Evolutionary conservation across 2,888 invertebrate species (phyloP).

Genomic region (Rhodophaea formosa): DNA sequence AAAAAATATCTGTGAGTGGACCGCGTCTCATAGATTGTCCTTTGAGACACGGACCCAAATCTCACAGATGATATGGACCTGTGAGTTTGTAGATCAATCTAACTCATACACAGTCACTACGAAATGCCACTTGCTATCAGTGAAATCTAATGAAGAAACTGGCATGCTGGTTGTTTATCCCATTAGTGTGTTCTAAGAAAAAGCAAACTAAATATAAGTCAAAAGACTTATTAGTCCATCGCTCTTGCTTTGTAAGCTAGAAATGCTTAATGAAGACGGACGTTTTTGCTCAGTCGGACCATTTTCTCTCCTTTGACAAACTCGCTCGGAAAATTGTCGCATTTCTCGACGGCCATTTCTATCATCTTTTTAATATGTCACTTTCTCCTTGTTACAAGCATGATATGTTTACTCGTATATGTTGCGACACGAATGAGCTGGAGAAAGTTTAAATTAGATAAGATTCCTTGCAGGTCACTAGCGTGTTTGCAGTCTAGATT

Average conservation of each 20-base stretch:
- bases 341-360: not conserved
- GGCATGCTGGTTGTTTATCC: no score
- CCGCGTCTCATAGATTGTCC: no score
- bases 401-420: conserved; percentile 6
- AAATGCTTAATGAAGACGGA: not conserved
- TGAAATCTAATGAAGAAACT: no score
- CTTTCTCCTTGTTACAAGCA: conserved; percentile 1
- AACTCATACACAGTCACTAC: no score
- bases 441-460: conserved; percentile 10
- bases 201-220: no score
- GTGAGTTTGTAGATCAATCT: no score
- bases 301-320: conserved; percentile 8
- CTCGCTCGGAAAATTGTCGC: conserved; percentile 3
- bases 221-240: not conserved
- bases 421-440: not conserved
- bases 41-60: no score
- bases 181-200: no score
- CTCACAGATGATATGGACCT: no score
- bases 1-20: no score
- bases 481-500: conserved; percentile 7
- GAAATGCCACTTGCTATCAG: no score
- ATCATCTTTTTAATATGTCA: conserved; percentile 7
- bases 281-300: not conserved
- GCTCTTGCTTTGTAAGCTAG: not conserved
- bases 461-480: conserved; percentile 8